Evolutionary conservation across 2,113 vertebrate species (phyloP).

Genomic region (Etia nguti): DNA sequence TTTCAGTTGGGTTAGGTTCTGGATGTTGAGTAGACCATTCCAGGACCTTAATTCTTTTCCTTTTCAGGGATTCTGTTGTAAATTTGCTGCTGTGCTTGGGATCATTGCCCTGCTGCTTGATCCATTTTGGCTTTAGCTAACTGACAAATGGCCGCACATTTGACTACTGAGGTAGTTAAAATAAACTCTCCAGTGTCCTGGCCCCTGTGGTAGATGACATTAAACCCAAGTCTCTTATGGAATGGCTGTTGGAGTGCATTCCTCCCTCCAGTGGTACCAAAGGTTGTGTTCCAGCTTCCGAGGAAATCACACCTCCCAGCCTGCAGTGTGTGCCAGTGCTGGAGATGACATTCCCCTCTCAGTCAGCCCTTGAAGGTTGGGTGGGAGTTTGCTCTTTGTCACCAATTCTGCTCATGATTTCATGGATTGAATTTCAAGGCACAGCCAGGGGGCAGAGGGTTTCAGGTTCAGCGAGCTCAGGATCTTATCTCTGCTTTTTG

Average conservation of each 20-base stretch:
- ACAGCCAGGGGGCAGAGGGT: neutral
- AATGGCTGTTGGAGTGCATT: neutral
- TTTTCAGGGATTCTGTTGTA: neutral
- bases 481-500: neutral
- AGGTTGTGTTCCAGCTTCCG: neutral
- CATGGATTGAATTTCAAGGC: neutral
- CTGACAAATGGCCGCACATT: accelerated
- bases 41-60: neutral
- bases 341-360: neutral
- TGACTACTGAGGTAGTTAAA: neutral
- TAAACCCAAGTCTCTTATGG: neutral
- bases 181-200: neutral
- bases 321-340: neutral
- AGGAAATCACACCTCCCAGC: neutral
- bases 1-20: neutral
- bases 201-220: accelerated
- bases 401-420: neutral
- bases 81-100: neutral
- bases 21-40: neutral
- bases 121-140: neutral
- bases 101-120: neutral
- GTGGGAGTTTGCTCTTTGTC: neutral
- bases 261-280: neutral
- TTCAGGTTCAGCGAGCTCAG: neutral
- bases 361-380: neutral